A percentile compares a stretch with the other conserved stretches of the same genome.
These are phyloP conservation scores for Ophion slaviceki DNA, from an alignment of 2,888 invertebrate species.

Conservation along the genomic window DNA sequence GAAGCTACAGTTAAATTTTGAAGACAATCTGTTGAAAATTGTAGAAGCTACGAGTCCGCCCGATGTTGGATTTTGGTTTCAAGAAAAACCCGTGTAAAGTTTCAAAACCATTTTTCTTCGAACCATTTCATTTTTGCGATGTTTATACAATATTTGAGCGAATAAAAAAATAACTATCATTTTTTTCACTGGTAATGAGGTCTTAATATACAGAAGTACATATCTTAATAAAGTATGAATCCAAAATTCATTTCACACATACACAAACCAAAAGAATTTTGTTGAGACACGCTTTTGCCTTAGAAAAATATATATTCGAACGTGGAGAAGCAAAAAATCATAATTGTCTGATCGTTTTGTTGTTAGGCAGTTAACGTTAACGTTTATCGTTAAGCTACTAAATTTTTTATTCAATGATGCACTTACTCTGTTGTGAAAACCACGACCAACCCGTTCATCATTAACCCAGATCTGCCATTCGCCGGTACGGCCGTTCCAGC, in stretches of 20 bases:
- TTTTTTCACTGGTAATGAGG: too few relatives aligned
- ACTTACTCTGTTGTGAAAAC: constrained; percentile 93
- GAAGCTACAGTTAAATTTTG: too few relatives aligned
- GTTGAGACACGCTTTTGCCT: neutral
- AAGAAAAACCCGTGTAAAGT: too few relatives aligned
- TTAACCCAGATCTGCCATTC: constrained; percentile 96
- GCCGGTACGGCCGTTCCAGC: constrained; percentile 95
- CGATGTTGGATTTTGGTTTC: too few relatives aligned
- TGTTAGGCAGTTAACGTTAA: neutral
- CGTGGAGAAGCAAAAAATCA: neutral
- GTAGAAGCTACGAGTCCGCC: too few relatives aligned
- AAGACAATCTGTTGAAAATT: too few relatives aligned
- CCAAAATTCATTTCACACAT: neutral
- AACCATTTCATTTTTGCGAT: too few relatives aligned
- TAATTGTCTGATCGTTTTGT: neutral
- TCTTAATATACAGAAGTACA: too few relatives aligned
- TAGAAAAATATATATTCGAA: neutral
- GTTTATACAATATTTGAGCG: too few relatives aligned
- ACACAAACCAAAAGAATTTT: neutral
- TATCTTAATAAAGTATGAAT: neutral
- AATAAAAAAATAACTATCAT: too few relatives aligned
- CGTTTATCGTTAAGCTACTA: neutral
- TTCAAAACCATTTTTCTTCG: too few relatives aligned
- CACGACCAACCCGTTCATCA: constrained; percentile 93
- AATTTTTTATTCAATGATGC: neutral